Percentiles rank a stretch among this genome's conserved stretches.
phyloP scores from a whole-genome alignment of 2,888 invertebrate species.

The Rotaria magnacalcarata region DNA sequence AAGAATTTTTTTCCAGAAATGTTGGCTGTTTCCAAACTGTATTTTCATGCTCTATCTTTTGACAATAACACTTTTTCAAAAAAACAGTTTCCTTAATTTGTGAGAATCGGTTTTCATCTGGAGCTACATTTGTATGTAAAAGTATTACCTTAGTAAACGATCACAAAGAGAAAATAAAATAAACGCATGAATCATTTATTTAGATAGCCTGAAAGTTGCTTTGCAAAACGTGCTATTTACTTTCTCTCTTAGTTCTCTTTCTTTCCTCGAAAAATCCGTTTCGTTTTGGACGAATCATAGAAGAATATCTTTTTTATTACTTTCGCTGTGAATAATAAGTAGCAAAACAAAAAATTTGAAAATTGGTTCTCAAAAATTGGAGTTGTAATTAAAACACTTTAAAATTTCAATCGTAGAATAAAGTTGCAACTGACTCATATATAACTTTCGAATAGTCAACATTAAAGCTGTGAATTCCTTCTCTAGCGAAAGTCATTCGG shows the following conservation, averaged over 20 bases:
- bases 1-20: not conserved
- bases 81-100: not conserved
- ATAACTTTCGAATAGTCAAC: no score
- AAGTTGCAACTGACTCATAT: not conserved
- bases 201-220: not conserved
- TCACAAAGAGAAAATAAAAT: not conserved
- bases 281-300: not conserved
- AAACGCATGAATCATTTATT: not conserved
- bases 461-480: no score
- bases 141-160: not conserved
- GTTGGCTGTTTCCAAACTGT: not conserved
- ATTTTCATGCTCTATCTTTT: not conserved
- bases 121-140: not conserved
- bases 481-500: no score
- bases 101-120: not conserved
- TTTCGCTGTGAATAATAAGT: not conserved
- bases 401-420: not conserved
- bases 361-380: not conserved
- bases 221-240: not conserved
- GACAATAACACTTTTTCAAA: not conserved
- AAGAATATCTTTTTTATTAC: not conserved
- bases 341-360: not conserved
- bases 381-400: not conserved
- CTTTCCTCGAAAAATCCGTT: not conserved
- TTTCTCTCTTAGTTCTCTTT: not conserved